A percentile compares a stretch with the other conserved stretches of the same genome.
phyloP scores from a whole-genome alignment of 1,140 invertebrate genomes.

The Physella acuta region DNA sequence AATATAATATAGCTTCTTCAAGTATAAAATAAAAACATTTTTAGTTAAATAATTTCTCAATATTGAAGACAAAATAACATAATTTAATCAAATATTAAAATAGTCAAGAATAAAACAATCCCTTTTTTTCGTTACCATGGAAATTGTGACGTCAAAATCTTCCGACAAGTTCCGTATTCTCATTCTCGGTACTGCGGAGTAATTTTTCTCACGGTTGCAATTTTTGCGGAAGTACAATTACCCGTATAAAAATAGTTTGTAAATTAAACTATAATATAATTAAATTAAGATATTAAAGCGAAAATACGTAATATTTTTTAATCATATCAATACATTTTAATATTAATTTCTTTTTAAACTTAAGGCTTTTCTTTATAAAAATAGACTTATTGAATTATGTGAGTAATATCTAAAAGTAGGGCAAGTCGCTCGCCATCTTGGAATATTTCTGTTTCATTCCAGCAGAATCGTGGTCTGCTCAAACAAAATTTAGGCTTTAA shows the following conservation, averaged over 20 bases:
- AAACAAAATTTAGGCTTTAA: conserved; percentile 11
- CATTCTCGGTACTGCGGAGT: conserved; percentile 23
- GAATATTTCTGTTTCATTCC: conserved; percentile 33
- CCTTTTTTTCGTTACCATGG: conserved; percentile 31
- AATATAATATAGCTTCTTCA: too few species aligned
- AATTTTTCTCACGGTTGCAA: conserved; percentile 26
- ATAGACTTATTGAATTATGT: conserved; percentile 19
- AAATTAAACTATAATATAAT: too few species aligned
- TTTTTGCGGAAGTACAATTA: conserved; percentile 18
- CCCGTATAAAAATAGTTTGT: conserved; percentile 14
- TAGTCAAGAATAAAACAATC: too few species aligned
- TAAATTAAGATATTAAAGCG: too few species aligned
- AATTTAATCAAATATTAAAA: too few species aligned
- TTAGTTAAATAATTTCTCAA: too few species aligned
- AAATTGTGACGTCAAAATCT: conserved; percentile 42
- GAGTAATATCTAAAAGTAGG: conserved; percentile 32
- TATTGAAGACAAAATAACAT: too few species aligned
- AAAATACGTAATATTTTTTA: too few species aligned
- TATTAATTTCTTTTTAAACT: too few species aligned
- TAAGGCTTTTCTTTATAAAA: conserved; percentile 9
- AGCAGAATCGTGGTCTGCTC: conserved; percentile 23
- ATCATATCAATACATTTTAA: too few species aligned
- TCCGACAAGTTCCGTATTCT: not conserved
- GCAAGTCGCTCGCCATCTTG: conserved; percentile 37
- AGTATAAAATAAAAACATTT: too few species aligned